A percentile compares a stretch with the other conserved stretches of the same genome.
phyloP scores from a whole-genome alignment of 2,888 invertebrate genomes.

The Gortyna flavago region DNA sequence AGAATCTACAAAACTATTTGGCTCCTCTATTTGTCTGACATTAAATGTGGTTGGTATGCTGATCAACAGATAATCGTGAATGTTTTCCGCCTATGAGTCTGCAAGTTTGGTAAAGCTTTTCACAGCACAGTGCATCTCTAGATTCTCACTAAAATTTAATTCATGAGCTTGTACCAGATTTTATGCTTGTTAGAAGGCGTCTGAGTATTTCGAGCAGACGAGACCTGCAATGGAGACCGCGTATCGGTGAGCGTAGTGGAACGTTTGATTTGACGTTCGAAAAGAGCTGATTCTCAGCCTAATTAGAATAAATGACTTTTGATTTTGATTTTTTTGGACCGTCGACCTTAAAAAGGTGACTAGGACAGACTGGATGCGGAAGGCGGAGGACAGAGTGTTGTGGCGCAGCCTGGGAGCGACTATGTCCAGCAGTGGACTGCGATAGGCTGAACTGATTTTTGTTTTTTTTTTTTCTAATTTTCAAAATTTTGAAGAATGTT shows the following conservation, averaged over 20 bases:
- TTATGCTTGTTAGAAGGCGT: neutral
- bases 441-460: neutral
- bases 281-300: too few relatives aligned
- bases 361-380: neutral
- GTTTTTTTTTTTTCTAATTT: too few relatives aligned
- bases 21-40: conserved; percentile 2
- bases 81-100: conserved; percentile 14
- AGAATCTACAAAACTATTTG: neutral
- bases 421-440: too few relatives aligned
- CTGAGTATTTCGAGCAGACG: neutral
- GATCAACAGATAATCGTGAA: neutral
- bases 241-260: neutral
- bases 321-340: neutral
- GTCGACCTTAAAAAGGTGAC: neutral
- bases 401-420: too few relatives aligned
- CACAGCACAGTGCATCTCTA: neutral
- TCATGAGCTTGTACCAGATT: neutral
- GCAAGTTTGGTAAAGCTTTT: neutral
- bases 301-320: too few relatives aligned
- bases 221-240: neutral
- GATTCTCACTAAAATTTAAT: neutral
- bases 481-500: neutral
- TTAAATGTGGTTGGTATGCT: neutral
- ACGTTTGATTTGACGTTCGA: too few relatives aligned
- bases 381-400: neutral